These are phyloP conservation scores for Loriculus beryllinus DNA, from an alignment of 2,797 vertebrate species.

Conservation along the genomic window DNA sequence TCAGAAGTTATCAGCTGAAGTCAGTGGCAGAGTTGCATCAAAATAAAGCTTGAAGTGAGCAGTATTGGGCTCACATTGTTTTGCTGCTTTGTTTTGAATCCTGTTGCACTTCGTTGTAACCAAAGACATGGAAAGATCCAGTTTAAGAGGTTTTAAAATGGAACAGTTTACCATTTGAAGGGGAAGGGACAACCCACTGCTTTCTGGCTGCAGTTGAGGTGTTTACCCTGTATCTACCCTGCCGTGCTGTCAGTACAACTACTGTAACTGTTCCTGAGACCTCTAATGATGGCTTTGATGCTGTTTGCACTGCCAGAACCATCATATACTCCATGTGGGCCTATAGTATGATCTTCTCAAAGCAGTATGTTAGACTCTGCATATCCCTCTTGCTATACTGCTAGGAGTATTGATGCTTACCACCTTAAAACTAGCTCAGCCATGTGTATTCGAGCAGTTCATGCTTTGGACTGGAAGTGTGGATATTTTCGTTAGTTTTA, in stretches of 20 bases:
- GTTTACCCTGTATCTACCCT: neutral
- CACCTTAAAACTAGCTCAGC: neutral
- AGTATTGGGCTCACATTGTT: neutral
- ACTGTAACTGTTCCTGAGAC: neutral
- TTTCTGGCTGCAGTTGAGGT: neutral
- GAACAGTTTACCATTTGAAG: neutral
- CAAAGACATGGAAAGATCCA: neutral
- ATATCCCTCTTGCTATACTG: neutral
- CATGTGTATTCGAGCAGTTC: neutral
- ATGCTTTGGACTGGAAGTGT: neutral
- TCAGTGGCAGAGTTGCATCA: neutral
- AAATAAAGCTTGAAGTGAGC: neutral
- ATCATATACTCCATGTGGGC: neutral
- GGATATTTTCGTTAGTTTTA: neutral
- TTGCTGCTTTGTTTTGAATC: neutral
- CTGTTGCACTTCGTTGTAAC: neutral
- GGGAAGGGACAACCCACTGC: neutral
- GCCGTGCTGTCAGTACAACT: neutral
- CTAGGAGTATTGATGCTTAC: neutral
- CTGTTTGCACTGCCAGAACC: neutral
- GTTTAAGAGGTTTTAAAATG: neutral
- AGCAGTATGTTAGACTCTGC: neutral
- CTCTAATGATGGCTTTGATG: neutral
- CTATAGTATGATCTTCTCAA: neutral
- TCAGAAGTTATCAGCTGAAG: neutral